Evolutionary conservation across 2,888 invertebrate species (phyloP).

Genomic region (Eupithecia vulgata): DNA sequence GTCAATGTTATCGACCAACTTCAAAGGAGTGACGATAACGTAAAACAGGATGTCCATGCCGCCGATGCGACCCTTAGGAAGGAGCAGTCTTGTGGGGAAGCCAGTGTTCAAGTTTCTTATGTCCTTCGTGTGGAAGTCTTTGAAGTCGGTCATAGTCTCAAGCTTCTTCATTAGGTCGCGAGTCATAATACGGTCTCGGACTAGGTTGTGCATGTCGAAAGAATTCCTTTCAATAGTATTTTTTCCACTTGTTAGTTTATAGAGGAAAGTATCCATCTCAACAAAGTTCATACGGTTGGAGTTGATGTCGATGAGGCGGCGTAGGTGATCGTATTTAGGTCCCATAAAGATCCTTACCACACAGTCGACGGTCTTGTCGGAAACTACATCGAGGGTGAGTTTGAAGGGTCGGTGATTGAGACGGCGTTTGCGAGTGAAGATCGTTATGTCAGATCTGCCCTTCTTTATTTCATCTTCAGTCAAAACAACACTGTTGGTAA

Average conservation of each 20-base stretch:
- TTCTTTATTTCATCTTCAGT: constrained; percentile 77
- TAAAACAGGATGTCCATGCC: constrained; percentile 87
- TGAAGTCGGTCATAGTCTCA: constrained; percentile 78
- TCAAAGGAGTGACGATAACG: constrained; percentile 85
- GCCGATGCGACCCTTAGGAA: constrained; percentile 88
- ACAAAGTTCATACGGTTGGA: constrained; percentile 86
- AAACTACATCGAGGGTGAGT: constrained; percentile 81
- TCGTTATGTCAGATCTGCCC: constrained; percentile 74
- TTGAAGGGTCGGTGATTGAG: constrained; percentile 87
- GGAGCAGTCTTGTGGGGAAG: constrained; percentile 88
- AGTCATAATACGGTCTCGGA: constrained; percentile 87
- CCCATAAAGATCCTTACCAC: constrained; percentile 88
- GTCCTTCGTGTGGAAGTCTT: constrained; percentile 65
- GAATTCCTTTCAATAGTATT: constrained; percentile 87
- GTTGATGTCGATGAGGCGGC: constrained; percentile 83
- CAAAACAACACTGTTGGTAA: constrained; percentile 84
- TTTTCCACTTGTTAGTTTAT: constrained; percentile 85
- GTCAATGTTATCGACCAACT: constrained; percentile 71
- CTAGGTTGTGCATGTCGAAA: constrained; percentile 86
- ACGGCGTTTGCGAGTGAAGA: constrained; percentile 85
- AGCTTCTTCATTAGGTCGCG: constrained; percentile 86
- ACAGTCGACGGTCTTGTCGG: constrained; percentile 83
- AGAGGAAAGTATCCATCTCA: constrained; percentile 85
- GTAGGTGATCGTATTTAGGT: constrained; percentile 86
- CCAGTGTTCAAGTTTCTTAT: constrained; percentile 83